Evolutionary conservation across 2,797 vertebrate genomes (phyloP).

Genomic region (Xyrichtys novacula): DNA sequence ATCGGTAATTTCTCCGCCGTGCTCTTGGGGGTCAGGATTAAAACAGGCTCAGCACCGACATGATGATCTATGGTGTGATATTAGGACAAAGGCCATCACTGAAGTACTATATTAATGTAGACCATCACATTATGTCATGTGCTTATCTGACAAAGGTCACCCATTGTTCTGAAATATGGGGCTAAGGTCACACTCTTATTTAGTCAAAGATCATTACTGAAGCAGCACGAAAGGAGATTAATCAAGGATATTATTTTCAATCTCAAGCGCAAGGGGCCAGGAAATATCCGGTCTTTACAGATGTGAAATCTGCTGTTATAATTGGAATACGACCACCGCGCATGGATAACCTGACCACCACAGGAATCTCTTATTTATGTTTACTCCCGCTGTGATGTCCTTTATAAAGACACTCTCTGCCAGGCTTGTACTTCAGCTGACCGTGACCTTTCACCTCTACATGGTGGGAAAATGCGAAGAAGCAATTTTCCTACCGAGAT

Average conservation of each 20-base stretch:
- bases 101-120: constrained; percentile 32
- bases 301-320: neutral
- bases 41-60: constrained; percentile 1
- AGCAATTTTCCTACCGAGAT: constrained; percentile 29
- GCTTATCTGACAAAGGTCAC: constrained; percentile 43
- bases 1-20: neutral
- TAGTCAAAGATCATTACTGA: constrained; percentile 35
- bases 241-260: constrained; percentile 20
- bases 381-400: neutral
- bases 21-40: constrained; percentile 15
- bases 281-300: neutral
- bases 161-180: constrained; percentile 21
- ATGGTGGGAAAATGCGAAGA: constrained; percentile 27
- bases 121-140: constrained; percentile 28
- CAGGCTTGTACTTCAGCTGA: constrained; percentile 8
- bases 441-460: constrained; percentile 33
- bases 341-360: constrained; percentile 1
- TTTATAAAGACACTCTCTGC: constrained; percentile 9
- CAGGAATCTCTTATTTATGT: constrained; percentile 3
- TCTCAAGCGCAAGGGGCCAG: constrained; percentile 11
- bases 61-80: constrained; percentile 3
- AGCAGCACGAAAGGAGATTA: constrained; percentile 40
- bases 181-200: constrained; percentile 16
- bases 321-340: neutral
- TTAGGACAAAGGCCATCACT: constrained; percentile 36